A percentile compares a stretch with the other conserved stretches of the same genome.
These are phyloP conservation scores for Amblyteles armatorius DNA, from an alignment of 2,888 invertebrate genomes.

Conservation along the genomic window DNA sequence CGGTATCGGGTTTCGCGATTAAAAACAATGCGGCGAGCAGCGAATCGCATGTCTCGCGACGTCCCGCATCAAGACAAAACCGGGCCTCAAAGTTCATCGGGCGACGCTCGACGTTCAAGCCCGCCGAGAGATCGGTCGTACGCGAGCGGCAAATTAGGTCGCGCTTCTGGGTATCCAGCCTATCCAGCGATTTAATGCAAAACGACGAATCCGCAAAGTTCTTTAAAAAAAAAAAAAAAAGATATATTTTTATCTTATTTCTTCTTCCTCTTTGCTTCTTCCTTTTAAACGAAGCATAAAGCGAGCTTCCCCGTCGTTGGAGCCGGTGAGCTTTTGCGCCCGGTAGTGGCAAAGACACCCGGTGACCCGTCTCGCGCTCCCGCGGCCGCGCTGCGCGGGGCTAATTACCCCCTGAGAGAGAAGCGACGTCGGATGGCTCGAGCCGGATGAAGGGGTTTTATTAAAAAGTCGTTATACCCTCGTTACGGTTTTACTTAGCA, in stretches of 20 bases:
- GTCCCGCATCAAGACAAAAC: too few species aligned
- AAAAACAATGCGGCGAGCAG: slow-evolving; percentile 20
- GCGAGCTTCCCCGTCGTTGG: background rate
- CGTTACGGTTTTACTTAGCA: slow-evolving; percentile 61
- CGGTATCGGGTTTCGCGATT: slow-evolving; percentile 5
- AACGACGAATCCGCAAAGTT: background rate
- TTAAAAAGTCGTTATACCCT: slow-evolving; percentile 67
- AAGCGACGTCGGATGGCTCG: background rate
- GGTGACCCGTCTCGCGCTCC: slow-evolving; percentile 52
- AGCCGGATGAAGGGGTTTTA: slow-evolving; percentile 40
- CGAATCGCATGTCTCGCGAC: slow-evolving; percentile 5
- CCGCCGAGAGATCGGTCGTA: background rate
- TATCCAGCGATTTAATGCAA: background rate
- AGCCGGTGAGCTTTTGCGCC: slow-evolving; percentile 8
- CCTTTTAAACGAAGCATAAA: slow-evolving; percentile 7
- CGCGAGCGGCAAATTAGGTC: background rate
- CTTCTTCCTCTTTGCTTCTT: background rate
- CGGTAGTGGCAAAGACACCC: slow-evolving; percentile 57
- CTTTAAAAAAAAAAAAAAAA: too few species aligned
- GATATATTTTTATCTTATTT: background rate
- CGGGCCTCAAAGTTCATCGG: background rate
- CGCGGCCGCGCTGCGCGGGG: slow-evolving; percentile 29
- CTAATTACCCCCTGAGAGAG: slow-evolving; percentile 64
- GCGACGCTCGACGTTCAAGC: background rate
- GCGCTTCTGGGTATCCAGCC: background rate